Conservation (phyloP, 2,113 vertebrate species). For the Calypte anna region DNA sequence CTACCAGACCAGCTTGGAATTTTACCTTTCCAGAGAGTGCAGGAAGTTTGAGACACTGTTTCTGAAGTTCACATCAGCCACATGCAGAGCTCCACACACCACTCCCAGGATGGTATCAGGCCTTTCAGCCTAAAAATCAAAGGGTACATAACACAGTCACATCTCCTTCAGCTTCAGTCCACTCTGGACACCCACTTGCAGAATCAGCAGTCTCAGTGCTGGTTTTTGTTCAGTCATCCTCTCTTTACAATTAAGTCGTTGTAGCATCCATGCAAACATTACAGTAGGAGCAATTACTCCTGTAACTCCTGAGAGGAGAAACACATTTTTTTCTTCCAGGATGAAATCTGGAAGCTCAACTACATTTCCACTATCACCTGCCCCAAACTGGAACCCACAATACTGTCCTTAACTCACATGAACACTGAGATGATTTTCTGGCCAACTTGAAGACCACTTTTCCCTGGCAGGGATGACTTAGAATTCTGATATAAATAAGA, state of each 20-base stretch:
- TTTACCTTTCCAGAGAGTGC: constrained; percentile 95
- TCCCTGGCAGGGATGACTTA: neutral
- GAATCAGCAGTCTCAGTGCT: neutral
- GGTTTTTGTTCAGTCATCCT: neutral
- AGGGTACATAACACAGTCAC: neutral
- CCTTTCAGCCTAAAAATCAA: constrained; percentile 86
- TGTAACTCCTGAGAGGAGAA: neutral
- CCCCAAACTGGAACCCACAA: neutral
- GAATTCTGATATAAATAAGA: neutral
- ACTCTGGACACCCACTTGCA: neutral
- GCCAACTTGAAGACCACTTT: neutral
- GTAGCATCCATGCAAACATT: neutral
- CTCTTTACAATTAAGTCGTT: neutral
- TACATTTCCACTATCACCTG: neutral
- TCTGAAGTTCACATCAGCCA: constrained; percentile 92
- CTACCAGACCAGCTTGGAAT: neutral
- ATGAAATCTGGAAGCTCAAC: neutral
- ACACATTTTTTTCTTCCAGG: neutral
- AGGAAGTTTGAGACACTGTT: constrained; percentile 98
- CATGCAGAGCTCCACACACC: constrained; percentile 94
- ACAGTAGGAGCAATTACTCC: neutral
- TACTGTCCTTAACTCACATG: neutral
- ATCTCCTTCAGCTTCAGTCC: neutral
- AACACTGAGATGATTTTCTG: neutral
- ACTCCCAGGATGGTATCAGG: constrained; percentile 97